phyloP scores from a whole-genome alignment of 92 coral and sea anemone species.

The Palythoa grandis region DNA sequence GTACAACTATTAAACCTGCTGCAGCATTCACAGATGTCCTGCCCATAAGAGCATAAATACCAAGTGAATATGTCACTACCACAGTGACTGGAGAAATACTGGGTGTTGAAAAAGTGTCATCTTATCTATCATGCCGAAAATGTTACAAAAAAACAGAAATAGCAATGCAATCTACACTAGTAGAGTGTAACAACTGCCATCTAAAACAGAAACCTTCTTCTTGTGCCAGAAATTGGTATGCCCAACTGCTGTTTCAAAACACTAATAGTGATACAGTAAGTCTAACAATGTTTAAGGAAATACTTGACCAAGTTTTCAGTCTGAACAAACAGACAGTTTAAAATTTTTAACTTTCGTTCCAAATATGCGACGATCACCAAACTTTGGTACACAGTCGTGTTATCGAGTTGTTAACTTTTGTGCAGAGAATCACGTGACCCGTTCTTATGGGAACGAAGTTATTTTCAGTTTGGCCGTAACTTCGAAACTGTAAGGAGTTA shows the following conservation, averaged over 20 bases:
- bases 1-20: constrained; percentile 12
- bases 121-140: constrained; percentile 13
- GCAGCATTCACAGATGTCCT: constrained; percentile 8
- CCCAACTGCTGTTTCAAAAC: constrained; percentile 6
- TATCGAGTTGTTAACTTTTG: too few relatives aligned
- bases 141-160: background rate
- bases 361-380: too few relatives aligned
- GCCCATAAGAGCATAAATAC: constrained; percentile 11
- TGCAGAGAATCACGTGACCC: too few relatives aligned
- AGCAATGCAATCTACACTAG: background rate
- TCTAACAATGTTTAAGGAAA: background rate
- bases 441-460: too few relatives aligned
- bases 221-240: constrained; percentile 18
- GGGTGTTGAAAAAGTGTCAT: background rate
- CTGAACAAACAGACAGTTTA: too few relatives aligned
- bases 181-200: constrained; percentile 24
- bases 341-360: too few relatives aligned
- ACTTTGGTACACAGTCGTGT: too few relatives aligned
- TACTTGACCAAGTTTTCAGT: background rate
- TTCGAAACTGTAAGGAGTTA: too few relatives aligned
- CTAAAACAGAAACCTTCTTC: background rate
- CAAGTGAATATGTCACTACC: constrained; percentile 17
- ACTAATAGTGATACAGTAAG: background rate
- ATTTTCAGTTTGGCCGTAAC: too few relatives aligned
- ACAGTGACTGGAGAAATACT: constrained; percentile 11